A percentile compares a stretch with the other conserved stretches of the same genome.
Conservation (phyloP, 2,113 vertebrate species). For the Carassius carassius region DNA sequence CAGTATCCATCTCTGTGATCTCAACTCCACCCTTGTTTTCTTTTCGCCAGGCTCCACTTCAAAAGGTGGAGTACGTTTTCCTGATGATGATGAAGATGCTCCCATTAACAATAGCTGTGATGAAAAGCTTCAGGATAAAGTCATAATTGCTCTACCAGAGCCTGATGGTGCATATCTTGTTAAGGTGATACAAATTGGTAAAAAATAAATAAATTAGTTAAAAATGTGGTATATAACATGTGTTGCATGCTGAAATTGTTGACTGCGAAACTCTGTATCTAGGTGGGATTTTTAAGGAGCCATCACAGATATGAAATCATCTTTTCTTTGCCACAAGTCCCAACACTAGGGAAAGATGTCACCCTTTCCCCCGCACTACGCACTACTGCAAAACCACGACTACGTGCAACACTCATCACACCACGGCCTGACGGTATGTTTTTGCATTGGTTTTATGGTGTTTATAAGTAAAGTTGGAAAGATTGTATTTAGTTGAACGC, state of each 20-base stretch:
- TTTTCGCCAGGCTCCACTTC: slow-evolving; percentile 65
- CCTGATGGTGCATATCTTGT: slow-evolving; percentile 70
- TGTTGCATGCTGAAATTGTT: not conserved
- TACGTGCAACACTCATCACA: slow-evolving; percentile 61
- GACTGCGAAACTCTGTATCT: not conserved
- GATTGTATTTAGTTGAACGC: not conserved
- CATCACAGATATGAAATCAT: slow-evolving; percentile 70
- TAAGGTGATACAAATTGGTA: slow-evolving; percentile 64
- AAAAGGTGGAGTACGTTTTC: slow-evolving; percentile 67
- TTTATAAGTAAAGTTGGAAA: not conserved
- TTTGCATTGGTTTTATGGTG: not conserved
- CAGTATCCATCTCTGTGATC: slow-evolving; percentile 24
- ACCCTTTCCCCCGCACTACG: slow-evolving; percentile 55
- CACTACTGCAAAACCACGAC: slow-evolving; percentile 54
- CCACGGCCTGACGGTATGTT: slow-evolving; percentile 64
- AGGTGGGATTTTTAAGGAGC: slow-evolving; percentile 73
- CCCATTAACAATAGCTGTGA: slow-evolving; percentile 62
- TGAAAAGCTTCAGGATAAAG: slow-evolving; percentile 59
- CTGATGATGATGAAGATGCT: slow-evolving; percentile 60
- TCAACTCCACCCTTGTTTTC: not conserved
- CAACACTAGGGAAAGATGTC: slow-evolving; percentile 66
- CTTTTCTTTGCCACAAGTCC: slow-evolving; percentile 66
- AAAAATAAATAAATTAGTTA: no score
- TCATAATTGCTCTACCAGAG: slow-evolving; percentile 63
- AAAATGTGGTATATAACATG: not conserved